Evolutionary conservation across 2,888 invertebrate genomes (phyloP).

Genomic region (Cephus pygmeus): DNA sequence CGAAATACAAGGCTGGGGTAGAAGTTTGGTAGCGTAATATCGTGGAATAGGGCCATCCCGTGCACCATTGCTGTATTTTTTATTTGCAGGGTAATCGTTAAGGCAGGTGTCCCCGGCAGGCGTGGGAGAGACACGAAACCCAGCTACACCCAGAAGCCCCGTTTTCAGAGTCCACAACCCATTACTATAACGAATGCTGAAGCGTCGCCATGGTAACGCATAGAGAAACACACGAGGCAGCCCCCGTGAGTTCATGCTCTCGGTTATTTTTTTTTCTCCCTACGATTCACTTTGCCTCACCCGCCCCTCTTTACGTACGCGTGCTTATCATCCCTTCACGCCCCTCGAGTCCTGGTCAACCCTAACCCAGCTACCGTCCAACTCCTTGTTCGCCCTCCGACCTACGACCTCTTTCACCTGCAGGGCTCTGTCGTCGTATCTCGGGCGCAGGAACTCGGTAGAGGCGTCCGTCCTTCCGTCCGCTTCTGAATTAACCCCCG

Average conservation of each 20-base stretch:
- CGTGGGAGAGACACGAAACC: conserved; percentile 55
- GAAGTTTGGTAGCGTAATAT: neutral
- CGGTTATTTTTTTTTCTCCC: conserved; percentile 14
- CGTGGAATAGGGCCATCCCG: neutral
- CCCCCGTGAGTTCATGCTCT: conserved; percentile 6
- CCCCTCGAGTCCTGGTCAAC: conserved; percentile 13
- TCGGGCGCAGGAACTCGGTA: conserved; percentile 22
- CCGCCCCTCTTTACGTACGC: conserved; percentile 10
- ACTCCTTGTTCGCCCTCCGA: conserved; percentile 34
- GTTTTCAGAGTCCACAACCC: conserved; percentile 39
- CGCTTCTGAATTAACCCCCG: conserved; percentile 52
- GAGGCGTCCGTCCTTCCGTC: conserved; percentile 37
- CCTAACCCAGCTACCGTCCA: conserved; percentile 23
- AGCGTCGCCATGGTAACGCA: conserved; percentile 55
- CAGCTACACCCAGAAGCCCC: conserved; percentile 45
- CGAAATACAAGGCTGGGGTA: neutral
- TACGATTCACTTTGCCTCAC: conserved; percentile 16
- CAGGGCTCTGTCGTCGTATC: conserved; percentile 15
- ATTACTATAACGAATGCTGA: conserved; percentile 54
- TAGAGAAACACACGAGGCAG: conserved; percentile 60
- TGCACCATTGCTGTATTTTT: conserved; percentile 18
- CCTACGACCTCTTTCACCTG: conserved; percentile 53
- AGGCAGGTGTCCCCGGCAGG: conserved; percentile 59
- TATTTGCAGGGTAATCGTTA: conserved; percentile 52
- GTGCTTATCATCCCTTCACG: conserved; percentile 5